Evolutionary conservation across 2,888 invertebrate species (phyloP), one percentile per base, ranked within the genome.

Genomic region (Xanthia togata): DNA sequence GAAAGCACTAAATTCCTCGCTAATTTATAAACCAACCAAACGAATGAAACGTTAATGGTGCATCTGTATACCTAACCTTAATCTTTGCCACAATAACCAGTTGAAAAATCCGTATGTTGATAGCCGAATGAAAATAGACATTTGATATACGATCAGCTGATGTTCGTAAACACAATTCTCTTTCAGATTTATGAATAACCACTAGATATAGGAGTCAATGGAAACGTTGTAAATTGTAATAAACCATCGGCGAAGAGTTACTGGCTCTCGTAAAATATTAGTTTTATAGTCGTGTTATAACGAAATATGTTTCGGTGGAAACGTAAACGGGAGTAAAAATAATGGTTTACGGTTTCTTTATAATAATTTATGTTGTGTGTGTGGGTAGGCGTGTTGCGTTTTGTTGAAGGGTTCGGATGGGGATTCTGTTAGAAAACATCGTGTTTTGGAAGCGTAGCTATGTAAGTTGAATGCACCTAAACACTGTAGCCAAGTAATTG

Each of bases 161-260:
- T 90, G 92, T 90, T 79, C 89, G 92, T 93, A 94, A 94, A 94
- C 92, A 92, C 89, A 87, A 90, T 92, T 94, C 87, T 90, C 80
- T 78, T 71, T 78, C 55, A 87, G 92, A 95, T 95, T 95, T 95
- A 95, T 94, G 93, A 93, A 93, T 92, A 93, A 92, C 92, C 89
- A 84, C 88, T 88, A 84, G 84, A 89, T 91, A 89, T 90, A 92
- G 88, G 88, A 90, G 89, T 94, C 93, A 95, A 95, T 95, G 95
- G 93, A 93, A 93, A 95, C 95, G 94, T 93, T 92, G 92, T 92
- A 92, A 91, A 94, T 93, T 92, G 92, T 92, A 92, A 91, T 91
- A 92, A 92, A 92, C 91, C 88, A 86, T 89, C 87, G 82, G 78
- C 70, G 87, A 77, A 82, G 86, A 90, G 91, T 92, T 94, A 93